Evolutionary conservation across 1,140 invertebrate genomes (phyloP).

Genomic region (Babylonia areolata): DNA sequence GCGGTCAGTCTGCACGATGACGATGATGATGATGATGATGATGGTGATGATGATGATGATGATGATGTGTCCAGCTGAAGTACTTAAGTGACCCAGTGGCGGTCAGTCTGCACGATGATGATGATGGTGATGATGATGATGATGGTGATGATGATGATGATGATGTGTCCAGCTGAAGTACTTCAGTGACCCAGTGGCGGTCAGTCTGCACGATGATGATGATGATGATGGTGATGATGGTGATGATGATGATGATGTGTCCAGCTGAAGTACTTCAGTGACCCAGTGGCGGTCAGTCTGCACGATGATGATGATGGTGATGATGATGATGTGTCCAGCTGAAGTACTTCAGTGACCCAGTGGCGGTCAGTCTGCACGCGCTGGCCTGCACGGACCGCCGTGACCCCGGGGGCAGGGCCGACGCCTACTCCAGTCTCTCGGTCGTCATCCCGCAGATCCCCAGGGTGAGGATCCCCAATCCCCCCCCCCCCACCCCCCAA

Average conservation of each 20-base stretch:
- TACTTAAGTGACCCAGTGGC: no score
- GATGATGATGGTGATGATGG: neutral
- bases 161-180: no score
- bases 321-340: constrained; percentile 70
- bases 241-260: neutral
- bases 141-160: neutral
- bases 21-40: neutral
- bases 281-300: no score
- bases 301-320: constrained; percentile 34
- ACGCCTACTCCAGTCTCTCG: constrained; percentile 92
- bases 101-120: no score
- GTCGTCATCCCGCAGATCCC: constrained; percentile 92
- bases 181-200: constrained; percentile 89
- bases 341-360: constrained; percentile 85
- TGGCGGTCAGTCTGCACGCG: constrained; percentile 92
- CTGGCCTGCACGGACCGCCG: constrained; percentile 83
- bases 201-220: neutral
- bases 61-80: neutral
- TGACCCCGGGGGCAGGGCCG: constrained; percentile 85
- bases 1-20: neutral
- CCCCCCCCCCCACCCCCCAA: no score
- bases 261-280: no score
- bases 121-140: no score
- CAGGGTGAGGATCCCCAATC: constrained; percentile 87
- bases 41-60: neutral